Base-by-base conservation (phyloP, 2,113 vertebrate species). In the Polypterus bichir region DNA sequence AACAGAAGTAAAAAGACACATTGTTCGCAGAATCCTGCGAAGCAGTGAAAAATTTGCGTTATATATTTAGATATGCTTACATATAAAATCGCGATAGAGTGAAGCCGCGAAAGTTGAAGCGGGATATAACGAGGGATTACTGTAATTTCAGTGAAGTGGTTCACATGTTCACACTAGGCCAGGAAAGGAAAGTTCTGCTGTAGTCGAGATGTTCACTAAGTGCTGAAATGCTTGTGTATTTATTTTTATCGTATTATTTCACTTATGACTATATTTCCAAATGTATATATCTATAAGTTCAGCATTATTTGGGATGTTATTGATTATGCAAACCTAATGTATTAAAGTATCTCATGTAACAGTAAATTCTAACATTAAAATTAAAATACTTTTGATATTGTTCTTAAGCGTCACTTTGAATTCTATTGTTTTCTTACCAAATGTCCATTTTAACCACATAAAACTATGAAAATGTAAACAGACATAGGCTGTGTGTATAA, bases 191-290 rank as follows among this genome's bases (percentile, higher is more conserved):
- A 53, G 52, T 53, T 53, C 52, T 7, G 52, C 7, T 8, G 7
- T 7, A 53, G 52, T 53, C 52, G 52, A 7, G 52, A 53, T 8
- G 52, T 53, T 53, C 52, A 53, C 52, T 53, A 7, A 53, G 52
- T 7, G 52, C 52, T 53, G 52, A 53, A n/a, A 53, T 53, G 52
- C 52, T 53, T 53, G 52, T 53, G 52, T 53, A 53, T 53, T 7
- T 8, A 53, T 53, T 53, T 53, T 53, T n/a, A 53, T 53, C 2
- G 52, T 53, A 8, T 53, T 53, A 53, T 53, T 53, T 53, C 52
- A 53, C 2, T 53, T 53, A 53, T 53, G 52, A 53, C 7, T 53
- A 53, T 53, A n/a, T 53, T 53, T 53, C 52, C 52, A 8, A 7
- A n/a, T 53, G n/a, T n/a, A 53, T 53, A 8, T 53, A 53, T 6